phyloP scores from a whole-genome alignment of 37 sponge, comb jelly and placozoan genomes.

The Chondrosia reniformis region DNA sequence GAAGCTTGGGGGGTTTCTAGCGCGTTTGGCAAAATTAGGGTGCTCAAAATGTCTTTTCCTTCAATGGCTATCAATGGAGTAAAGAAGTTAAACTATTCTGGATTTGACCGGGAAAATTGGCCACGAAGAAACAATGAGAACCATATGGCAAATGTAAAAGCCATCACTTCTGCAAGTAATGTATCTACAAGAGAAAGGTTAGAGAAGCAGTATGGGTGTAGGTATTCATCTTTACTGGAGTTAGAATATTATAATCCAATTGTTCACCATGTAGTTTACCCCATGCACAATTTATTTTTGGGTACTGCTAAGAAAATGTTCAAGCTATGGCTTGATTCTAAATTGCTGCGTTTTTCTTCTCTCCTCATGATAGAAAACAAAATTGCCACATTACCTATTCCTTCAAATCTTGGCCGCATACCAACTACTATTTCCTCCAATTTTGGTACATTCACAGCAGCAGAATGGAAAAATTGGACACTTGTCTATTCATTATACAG shows the following conservation, averaged over 20 bases:
- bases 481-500: background rate
- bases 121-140: background rate
- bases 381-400: background rate
- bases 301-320: slow-evolving; percentile 24
- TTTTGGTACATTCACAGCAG: background rate
- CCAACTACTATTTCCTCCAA: background rate
- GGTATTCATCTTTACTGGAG: slow-evolving; percentile 28
- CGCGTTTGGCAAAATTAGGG: slow-evolving; percentile 21
- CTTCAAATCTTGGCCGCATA: background rate
- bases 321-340: slow-evolving; percentile 17
- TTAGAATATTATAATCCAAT: slow-evolving; percentile 28
- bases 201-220: slow-evolving; percentile 23
- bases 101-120: slow-evolving; percentile 18
- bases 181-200: background rate
- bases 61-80: background rate
- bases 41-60: slow-evolving; percentile 30
- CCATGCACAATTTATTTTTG: slow-evolving; percentile 40
- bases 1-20: slow-evolving; percentile 48
- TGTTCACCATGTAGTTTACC: slow-evolving; percentile 23
- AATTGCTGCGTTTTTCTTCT: background rate
- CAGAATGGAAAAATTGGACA: background rate
- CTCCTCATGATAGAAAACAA: background rate
- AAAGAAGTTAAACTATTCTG: slow-evolving; percentile 17
- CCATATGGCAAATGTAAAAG: slow-evolving; percentile 15
- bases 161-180: background rate